phyloP scores from a whole-genome alignment of 2,113 vertebrate genomes.

The Osmerus mordax region DNA sequence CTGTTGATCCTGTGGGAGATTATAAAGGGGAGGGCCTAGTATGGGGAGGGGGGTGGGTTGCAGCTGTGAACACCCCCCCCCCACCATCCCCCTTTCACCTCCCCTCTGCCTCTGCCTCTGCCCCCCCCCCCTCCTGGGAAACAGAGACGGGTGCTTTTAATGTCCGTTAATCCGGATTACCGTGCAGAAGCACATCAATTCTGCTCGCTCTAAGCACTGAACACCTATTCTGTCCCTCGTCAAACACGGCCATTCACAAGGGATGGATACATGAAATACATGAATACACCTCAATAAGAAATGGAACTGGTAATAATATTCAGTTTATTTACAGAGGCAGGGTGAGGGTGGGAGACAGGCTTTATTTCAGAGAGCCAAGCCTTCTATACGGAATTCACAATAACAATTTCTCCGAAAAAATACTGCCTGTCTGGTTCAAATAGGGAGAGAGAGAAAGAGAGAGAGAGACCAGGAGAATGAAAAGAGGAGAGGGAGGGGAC shows the following conservation, averaged over 20 bases:
- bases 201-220: constrained; percentile 58
- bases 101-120: constrained; percentile 26
- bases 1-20: constrained; percentile 1
- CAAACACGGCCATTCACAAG: constrained; percentile 61
- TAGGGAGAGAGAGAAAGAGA: constrained; percentile 18
- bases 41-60: background rate
- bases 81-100: background rate
- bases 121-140: constrained; percentile 57
- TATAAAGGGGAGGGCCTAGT: background rate
- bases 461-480: background rate
- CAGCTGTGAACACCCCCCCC: background rate
- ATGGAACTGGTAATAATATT: constrained; percentile 68
- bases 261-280: constrained; percentile 54
- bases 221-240: constrained; percentile 57
- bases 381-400: constrained; percentile 23
- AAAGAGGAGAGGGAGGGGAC: constrained; percentile 21
- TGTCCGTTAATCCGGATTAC: constrained; percentile 74
- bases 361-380: constrained; percentile 15
- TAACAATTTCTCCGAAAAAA: constrained; percentile 28
- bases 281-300: constrained; percentile 62
- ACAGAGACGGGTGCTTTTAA: constrained; percentile 67
- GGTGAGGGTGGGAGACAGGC: constrained; percentile 34
- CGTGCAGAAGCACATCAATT: constrained; percentile 58
- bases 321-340: constrained; percentile 54
- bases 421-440: constrained; percentile 14